A percentile compares a stretch with the other conserved stretches of the same genome.
phyloP scores from a whole-genome alignment of 2,113 vertebrate species.

The Peromyscus polionotus region DNA sequence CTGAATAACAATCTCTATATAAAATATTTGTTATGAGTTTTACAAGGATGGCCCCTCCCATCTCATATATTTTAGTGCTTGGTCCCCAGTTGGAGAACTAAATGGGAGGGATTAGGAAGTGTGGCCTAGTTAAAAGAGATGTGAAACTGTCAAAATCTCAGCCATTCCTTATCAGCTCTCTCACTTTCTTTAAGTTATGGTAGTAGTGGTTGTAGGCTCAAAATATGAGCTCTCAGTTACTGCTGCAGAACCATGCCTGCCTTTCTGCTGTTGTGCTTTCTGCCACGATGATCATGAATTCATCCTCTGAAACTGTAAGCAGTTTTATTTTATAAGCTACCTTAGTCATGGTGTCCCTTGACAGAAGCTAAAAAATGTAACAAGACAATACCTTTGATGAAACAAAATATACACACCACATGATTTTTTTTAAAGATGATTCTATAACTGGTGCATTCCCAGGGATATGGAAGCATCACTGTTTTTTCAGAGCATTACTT shows the following conservation, averaged over 20 bases:
- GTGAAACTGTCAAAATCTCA: background rate
- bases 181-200: background rate
- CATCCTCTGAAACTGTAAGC: background rate
- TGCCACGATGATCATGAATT: too few relatives aligned
- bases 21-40: background rate
- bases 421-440: background rate
- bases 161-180: background rate
- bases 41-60: too few relatives aligned
- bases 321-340: background rate
- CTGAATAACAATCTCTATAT: background rate
- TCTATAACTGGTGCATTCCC: background rate
- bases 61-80: background rate
- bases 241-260: background rate
- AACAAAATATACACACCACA: background rate
- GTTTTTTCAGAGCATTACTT: background rate
- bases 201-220: background rate
- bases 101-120: background rate
- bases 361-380: background rate
- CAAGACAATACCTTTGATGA: background rate
- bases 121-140: background rate
- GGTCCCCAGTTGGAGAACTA: background rate
- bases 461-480: background rate
- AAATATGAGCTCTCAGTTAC: background rate
- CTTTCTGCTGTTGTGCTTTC: background rate
- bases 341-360: background rate